These are phyloP conservation scores for Panorpa germanica DNA, from an alignment of 2,888 invertebrate genomes.

Conservation along the genomic window DNA sequence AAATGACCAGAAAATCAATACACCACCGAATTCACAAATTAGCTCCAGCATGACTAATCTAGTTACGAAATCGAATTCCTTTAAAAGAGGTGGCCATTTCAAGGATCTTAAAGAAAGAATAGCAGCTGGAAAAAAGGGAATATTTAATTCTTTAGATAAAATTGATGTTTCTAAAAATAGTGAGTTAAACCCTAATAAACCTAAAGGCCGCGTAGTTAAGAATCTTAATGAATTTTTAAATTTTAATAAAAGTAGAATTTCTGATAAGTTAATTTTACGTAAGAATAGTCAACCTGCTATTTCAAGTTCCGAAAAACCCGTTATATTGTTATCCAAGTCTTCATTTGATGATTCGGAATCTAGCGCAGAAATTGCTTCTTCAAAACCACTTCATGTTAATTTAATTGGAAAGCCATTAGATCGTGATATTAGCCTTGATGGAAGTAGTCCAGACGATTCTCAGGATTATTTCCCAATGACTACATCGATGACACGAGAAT, in stretches of 20 bases:
- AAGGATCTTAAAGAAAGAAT: constrained; percentile 34
- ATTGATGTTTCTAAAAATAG: constrained; percentile 18
- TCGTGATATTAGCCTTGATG: constrained; percentile 22
- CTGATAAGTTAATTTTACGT: constrained; percentile 16
- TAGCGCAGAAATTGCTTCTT: constrained; percentile 15
- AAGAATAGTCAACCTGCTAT: neutral
- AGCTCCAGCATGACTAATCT: constrained; percentile 24
- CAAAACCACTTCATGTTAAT: constrained; percentile 14
- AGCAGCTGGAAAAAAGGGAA: constrained; percentile 27
- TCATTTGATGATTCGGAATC: constrained; percentile 29
- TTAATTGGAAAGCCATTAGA: constrained; percentile 19
- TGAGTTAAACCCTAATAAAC: constrained; percentile 12
- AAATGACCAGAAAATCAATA: too few relatives aligned
- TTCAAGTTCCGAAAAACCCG: constrained; percentile 20
- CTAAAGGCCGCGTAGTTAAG: constrained; percentile 36
- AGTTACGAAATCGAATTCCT: constrained; percentile 19
- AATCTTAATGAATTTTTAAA: constrained; percentile 73
- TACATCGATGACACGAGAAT: constrained; percentile 68
- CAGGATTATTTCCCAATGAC: constrained; percentile 76
- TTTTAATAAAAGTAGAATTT: constrained; percentile 42
- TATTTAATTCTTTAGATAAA: constrained; percentile 37
- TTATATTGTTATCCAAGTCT: constrained; percentile 28
- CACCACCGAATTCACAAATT: too few relatives aligned
- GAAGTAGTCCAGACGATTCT: constrained; percentile 59
- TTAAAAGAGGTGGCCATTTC: constrained; percentile 27